These are phyloP conservation scores for Sardina pilchardus DNA, from an alignment of 2,113 vertebrate species.

Conservation along the genomic window DNA sequence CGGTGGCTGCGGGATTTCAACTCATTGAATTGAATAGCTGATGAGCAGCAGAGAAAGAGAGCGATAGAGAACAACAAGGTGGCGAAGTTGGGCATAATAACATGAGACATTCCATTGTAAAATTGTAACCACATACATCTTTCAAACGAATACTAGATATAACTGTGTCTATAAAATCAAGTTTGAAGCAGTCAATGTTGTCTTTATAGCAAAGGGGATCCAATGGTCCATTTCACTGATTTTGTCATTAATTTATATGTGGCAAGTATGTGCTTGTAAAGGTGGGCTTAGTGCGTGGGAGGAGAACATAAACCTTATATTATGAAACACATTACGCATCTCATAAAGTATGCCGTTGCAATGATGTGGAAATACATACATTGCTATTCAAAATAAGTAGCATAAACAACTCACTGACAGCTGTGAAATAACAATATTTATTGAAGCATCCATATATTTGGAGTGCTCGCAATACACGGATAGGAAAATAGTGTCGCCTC, in stretches of 20 bases:
- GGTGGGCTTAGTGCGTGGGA: neutral
- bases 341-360: neutral
- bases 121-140: neutral
- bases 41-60: conserved; percentile 30
- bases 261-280: neutral
- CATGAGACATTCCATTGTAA: neutral
- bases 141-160: neutral
- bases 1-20: conserved; percentile 47
- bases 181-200: neutral
- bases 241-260: neutral
- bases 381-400: neutral
- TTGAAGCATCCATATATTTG: neutral
- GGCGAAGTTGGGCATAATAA: neutral
- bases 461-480: neutral
- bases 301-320: neutral
- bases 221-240: neutral
- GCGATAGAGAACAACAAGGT: neutral
- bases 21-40: conserved; percentile 40
- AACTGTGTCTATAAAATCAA: neutral
- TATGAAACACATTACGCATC: neutral
- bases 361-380: neutral
- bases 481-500: neutral
- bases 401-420: neutral
- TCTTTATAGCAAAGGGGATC: neutral
- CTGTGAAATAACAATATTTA: neutral